phyloP scores from a whole-genome alignment of 2,797 vertebrate genomes.

The Avahi laniger region DNA sequence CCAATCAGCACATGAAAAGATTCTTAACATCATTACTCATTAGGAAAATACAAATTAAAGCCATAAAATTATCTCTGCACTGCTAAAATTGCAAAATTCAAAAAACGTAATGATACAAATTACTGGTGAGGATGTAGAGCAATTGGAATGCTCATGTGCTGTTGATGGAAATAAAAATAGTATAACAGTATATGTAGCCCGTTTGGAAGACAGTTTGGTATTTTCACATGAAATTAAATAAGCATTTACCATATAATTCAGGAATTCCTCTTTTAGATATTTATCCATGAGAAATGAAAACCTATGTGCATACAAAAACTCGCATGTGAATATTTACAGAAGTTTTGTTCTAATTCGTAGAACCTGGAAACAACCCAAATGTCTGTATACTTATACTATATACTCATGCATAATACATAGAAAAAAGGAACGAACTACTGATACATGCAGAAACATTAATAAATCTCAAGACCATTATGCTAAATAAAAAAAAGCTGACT shows the following conservation, averaged over 20 bases:
- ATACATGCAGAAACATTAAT: neutral
- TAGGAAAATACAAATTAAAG: neutral
- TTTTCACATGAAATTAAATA: neutral
- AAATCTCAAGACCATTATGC: neutral
- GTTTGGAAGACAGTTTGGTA: neutral
- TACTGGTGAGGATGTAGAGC: neutral
- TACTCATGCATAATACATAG: neutral
- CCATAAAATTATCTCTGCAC: neutral
- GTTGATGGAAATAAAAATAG: neutral
- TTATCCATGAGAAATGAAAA: constrained; percentile 6
- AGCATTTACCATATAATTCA: neutral
- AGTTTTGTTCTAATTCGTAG: neutral
- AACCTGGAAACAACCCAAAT: neutral
- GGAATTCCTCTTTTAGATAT: neutral
- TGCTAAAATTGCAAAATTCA: neutral
- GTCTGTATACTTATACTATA: neutral
- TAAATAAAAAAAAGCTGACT: neutral
- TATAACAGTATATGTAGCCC: neutral
- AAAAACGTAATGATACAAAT: neutral
- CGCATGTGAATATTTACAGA: neutral
- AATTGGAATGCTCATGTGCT: neutral
- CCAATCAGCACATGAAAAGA: neutral
- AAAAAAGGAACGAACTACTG: neutral
- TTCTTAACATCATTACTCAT: neutral
- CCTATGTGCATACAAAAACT: neutral